phyloP scores from a whole-genome alignment of 2,797 vertebrate genomes.

The Sphenopsis melanotis region DNA sequence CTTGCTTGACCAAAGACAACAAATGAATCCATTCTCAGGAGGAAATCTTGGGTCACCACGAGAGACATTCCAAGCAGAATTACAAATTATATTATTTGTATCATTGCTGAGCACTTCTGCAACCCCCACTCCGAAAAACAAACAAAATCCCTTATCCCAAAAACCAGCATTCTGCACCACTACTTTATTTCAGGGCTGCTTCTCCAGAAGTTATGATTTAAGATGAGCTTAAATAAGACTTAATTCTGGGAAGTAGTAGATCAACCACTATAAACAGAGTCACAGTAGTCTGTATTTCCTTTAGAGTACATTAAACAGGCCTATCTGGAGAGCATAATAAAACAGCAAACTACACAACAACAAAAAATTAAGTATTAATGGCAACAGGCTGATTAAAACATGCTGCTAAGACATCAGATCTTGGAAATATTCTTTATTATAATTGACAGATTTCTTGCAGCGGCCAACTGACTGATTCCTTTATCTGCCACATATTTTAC shows the following conservation, averaged over 20 bases:
- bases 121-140: not conserved
- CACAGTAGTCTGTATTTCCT: not conserved
- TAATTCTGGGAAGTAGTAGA: not conserved
- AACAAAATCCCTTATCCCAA: not conserved
- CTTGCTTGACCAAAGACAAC: not conserved
- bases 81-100: not conserved
- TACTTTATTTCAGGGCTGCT: not conserved
- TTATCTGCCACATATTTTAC: not conserved
- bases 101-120: not conserved
- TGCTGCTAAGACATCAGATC: not conserved
- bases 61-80: not conserved
- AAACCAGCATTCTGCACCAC: not conserved
- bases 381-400: not conserved
- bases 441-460: not conserved
- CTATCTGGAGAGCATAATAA: not conserved
- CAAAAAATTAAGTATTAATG: not conserved
- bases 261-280: not conserved
- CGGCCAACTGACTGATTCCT: not conserved
- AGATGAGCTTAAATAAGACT: not conserved
- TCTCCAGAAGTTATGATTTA: not conserved
- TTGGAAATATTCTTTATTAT: not conserved
- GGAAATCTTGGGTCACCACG: not conserved
- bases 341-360: not conserved
- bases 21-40: not conserved
- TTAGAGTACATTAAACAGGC: not conserved